Base-by-base conservation (phyloP, 2,113 vertebrate genomes). In the Eublepharis macularius region DNA sequence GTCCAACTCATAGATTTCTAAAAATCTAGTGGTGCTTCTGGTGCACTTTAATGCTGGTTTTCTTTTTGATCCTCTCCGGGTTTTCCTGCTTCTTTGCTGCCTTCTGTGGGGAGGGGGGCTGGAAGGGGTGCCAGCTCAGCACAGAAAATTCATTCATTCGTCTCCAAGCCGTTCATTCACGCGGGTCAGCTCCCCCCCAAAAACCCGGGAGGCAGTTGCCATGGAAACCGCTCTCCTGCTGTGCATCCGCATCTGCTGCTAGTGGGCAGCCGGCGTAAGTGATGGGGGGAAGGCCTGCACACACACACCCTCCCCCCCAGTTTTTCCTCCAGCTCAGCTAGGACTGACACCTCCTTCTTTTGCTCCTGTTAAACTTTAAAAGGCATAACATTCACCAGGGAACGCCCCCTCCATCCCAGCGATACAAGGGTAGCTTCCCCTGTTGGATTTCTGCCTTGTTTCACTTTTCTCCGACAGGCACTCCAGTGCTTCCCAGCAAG, bases 61-160 rank as follows among this genome's bases (percentile, higher is more conserved):
- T n/a, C 16, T 19, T 32, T 13, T 10, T 4, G 2, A 14, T n/a
- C 29, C 73, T 16, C 3, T 32, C 26, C 29, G 43, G 12, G 43
- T 17, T 43, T 63, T 9, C 36, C 4, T 41, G 34, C 29, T 57
- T 2, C 49, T 17, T 1, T 4, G 24, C n/a, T 24, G 36, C 49
- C 13, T 69, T 43, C 29, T 14, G 14, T 14, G 26, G 47, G 49
- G 6, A 24, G n/a, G n/a, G 19, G 32, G 6, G 13, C 10, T 2
- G 45, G 43, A 32, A 39, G 14, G 5, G 43, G 70, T 19, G 26
- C 24, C 80, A 81, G 10, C 49, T 32, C 69, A 73, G 70, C 39
- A 41, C 29, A 82, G 69, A 43, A 73, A 45, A 60, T 60, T 26
- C 68, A 68, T 82, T 57, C 81, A 82, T 82, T 73, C 81, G 41